Evolutionary conservation across 2,113 vertebrate species (phyloP), one percentile per base, ranked within the genome.

Genomic region (Oncorhynchus keta): DNA sequence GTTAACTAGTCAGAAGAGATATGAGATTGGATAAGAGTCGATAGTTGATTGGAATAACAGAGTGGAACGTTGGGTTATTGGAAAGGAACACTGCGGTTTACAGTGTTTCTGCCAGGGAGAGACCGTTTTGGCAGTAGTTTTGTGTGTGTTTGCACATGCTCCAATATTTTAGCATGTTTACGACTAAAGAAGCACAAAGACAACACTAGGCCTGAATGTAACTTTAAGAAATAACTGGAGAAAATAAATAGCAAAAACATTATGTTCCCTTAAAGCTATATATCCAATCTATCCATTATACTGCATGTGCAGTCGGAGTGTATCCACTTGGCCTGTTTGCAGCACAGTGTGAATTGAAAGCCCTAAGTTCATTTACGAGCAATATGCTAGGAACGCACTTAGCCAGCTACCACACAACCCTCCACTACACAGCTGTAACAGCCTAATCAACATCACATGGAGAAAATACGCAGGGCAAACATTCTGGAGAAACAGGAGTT

Each of bases 401-500:
- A 14, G 39, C 39, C 39, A 45, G 39, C 16, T 68, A 26, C 9
- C 48, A 57, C 45, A 22, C 13, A 62, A 67, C 35, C 45, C 51
- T 18, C 28, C 72, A 18, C 16, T 57, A 57, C 11, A 12, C 67
- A 70, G 61, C 77, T 72, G 69, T 57, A 72, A 20, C 69, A 9
- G 11, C 32, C 28, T 84, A 74, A 79, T 70, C 70, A 70, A 64
- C 59, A 77, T 76, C 79, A 74, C 65, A 75, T 75, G 84, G 79
- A 75, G 57, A 73, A 81, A 61, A 55, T 70, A 72, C 59, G 22
- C 26, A 35, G 14, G 11, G 3, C 24, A 45, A 74, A 66, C 35
- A 49, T 30, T 2, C 16, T 12, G 26, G 28, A 26, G 28, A 64
- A 5, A 28, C 18, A 57, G 20, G 55, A 57, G 55, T 20, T 57